Evolutionary conservation across 2,888 invertebrate species (phyloP).

Genomic region (Phaedon cochleariae): DNA sequence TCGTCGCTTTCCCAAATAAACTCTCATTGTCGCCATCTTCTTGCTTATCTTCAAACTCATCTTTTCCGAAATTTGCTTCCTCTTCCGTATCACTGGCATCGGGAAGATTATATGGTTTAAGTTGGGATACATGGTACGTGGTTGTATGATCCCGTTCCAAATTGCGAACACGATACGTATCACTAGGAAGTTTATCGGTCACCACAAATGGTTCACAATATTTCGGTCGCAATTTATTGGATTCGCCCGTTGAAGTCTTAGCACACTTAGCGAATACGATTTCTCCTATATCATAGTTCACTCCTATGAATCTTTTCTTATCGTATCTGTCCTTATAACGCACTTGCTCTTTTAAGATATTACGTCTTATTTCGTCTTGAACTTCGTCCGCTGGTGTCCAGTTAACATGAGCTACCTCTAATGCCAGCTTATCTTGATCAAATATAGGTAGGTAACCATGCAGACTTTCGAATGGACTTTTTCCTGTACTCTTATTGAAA

Average conservation of each 20-base stretch:
- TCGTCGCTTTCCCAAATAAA: neutral
- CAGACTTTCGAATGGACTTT: no score
- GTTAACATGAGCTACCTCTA: neutral
- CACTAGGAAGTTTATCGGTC: constrained; percentile 1
- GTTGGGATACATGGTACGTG: constrained; percentile 5
- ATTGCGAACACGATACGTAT: constrained; percentile 8
- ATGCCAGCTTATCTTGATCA: neutral
- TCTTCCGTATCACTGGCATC: neutral
- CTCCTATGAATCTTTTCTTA: constrained; percentile 5
- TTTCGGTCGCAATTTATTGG: constrained; percentile 10
- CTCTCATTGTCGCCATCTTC: no score
- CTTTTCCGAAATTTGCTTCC: neutral
- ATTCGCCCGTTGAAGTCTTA: constrained; percentile 3
- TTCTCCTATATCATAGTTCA: constrained; percentile 9
- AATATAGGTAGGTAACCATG: no score
- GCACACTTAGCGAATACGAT: constrained; percentile 7
- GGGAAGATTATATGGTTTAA: neutral
- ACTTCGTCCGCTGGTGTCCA: neutral
- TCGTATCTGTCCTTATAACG: neutral
- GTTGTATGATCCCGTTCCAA: neutral
- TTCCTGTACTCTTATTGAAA: no score
- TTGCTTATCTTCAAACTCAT: no score
- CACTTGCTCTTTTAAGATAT: neutral
- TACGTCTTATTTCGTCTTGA: no score
- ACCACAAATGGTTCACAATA: constrained; percentile 13